A percentile compares a stretch with the other conserved stretches of the same genome.
These are phyloP conservation scores for Colostygia pectinataria DNA, from an alignment of 2,888 invertebrate species.

Conservation along the genomic window DNA sequence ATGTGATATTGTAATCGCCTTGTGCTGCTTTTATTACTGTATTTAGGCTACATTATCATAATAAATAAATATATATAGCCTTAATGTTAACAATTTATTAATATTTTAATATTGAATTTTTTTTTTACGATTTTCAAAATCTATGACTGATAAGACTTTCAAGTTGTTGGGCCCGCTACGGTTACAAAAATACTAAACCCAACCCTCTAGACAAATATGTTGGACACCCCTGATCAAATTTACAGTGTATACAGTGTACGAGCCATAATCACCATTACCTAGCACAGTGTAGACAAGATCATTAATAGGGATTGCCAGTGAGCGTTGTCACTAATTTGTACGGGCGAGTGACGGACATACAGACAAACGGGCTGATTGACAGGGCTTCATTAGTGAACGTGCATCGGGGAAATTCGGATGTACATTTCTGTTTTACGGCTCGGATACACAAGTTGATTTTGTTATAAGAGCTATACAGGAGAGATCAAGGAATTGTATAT, in stretches of 20 bases:
- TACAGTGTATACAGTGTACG: slow-evolving; percentile 1
- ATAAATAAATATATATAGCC: no score
- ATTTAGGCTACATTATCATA: no score
- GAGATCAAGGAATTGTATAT: background rate
- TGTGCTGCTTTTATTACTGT: no score
- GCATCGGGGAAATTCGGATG: slow-evolving; percentile 23
- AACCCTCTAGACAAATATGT: no score
- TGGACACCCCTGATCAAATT: no score
- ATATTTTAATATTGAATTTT: no score
- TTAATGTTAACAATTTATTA: no score
- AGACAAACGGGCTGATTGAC: slow-evolving; percentile 73
- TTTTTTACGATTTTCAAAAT: no score
- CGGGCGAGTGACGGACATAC: slow-evolving; percentile 43
- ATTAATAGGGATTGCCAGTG: slow-evolving; percentile 28
- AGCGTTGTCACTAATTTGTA: slow-evolving; percentile 69
- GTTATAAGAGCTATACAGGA: slow-evolving; percentile 4
- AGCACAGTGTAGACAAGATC: slow-evolving; percentile 27
- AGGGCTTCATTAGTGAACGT: slow-evolving; percentile 63
- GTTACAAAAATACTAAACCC: no score
- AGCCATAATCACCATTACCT: slow-evolving; percentile 14
- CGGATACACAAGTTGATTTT: slow-evolving; percentile 13
- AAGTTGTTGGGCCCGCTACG: no score
- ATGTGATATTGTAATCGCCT: no score
- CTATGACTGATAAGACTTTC: no score
- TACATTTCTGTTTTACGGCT: slow-evolving; percentile 19